Base-by-base conservation (phyloP, 2,888 invertebrate genomes). In the Sipha maydis region DNA sequence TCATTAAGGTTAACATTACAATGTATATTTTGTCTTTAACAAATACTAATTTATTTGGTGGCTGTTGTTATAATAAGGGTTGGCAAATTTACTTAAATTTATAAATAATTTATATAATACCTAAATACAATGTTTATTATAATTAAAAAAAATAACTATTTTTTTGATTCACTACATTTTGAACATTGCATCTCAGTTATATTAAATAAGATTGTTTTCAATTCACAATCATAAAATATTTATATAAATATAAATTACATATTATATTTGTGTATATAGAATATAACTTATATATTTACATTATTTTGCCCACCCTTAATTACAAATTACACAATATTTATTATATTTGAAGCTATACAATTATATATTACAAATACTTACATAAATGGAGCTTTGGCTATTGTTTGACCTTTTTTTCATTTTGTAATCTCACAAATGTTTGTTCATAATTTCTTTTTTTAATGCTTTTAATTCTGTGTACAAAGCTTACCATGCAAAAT, bases 1-100 rank as follows among this genome's bases (percentile, higher is more conserved):
- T 80, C 86, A 88, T 75, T 88, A 80, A 88, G 86, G 86, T 88
- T 88, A 88, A 86, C 79, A 56, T 76, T 56, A 79, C 31, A 75
- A 38, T n/a, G 34, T 76, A 34, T 41, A 84, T 75, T 77, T 84
- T 67, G 76, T 67, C 21, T 73, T 78, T 77, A 48, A 85, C 76
- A 75, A 67, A 77, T 25, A 83, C 34, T 38, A n/a, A 75, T 38
- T 21, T 75, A 28, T 61, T 79, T 89, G 79, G 56, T 80, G n/a
- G 56, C 86, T 75, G 73, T 85, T 83, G 67, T 69, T 34, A 71
- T 34, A 69, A 61, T 61, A 25, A 61, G 61, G 19, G 7, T 61
- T 21, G 25, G 61, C 61, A 25, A 61, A 7, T 61, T 61, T 61
- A 61, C 56, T 19, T 56, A 56, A 56, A 56, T 71, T 31, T 80